phyloP scores from a whole-genome alignment of 2,113 vertebrate genomes.

The Poeciliopsis occidentalis region DNA sequence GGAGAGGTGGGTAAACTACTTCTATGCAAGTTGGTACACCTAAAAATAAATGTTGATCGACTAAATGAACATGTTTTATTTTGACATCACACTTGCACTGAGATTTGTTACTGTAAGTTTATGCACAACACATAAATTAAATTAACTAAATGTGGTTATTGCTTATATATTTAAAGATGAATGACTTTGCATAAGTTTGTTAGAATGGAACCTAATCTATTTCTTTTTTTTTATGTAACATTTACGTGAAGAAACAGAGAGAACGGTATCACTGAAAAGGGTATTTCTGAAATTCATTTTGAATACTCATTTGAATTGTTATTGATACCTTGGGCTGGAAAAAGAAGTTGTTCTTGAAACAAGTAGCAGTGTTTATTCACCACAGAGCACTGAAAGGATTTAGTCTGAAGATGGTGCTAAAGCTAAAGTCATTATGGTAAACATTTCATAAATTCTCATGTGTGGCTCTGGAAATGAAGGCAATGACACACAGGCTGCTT shows the following conservation, averaged over 20 bases:
- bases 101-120: too few relatives aligned
- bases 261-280: too few relatives aligned
- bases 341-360: not conserved
- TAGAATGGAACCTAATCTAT: not conserved
- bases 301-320: not conserved
- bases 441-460: not conserved
- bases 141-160: too few relatives aligned
- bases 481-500: not conserved
- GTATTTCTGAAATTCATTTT: not conserved
- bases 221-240: not conserved
- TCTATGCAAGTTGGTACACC: too few relatives aligned
- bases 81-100: too few relatives aligned
- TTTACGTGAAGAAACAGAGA: slow-evolving; percentile 3
- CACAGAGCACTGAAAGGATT: slow-evolving; percentile 3
- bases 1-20: too few relatives aligned
- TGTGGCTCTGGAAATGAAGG: not conserved
- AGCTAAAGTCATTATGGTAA: slow-evolving; percentile 10
- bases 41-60: too few relatives aligned
- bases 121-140: too few relatives aligned
- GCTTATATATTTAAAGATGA: not conserved
- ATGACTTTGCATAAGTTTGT: not conserved
- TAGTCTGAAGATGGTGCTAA: slow-evolving; percentile 28
- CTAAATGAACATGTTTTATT: too few relatives aligned
- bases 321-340: not conserved
- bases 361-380: accelerated